A percentile compares a stretch with the other conserved stretches of the same genome.
phyloP scores from a whole-genome alignment of 2,113 vertebrate species.

The Thryonomys swinderianus region DNA sequence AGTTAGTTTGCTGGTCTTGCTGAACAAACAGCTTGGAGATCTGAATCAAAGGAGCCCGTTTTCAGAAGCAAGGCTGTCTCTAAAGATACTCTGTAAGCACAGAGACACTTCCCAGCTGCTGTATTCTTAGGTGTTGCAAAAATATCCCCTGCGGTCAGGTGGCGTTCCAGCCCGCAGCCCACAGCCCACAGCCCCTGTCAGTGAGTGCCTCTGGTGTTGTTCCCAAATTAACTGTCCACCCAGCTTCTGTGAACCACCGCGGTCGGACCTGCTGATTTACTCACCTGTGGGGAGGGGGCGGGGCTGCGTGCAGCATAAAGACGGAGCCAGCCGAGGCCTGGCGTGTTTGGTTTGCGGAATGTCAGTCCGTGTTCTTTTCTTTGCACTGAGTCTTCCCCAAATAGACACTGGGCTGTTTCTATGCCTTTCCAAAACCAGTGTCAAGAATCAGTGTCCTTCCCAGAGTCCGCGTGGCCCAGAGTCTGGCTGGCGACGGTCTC shows the following conservation, averaged over 20 bases:
- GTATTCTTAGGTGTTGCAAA: slow-evolving; percentile 59
- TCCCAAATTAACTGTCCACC: slow-evolving; percentile 27
- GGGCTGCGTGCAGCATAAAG: accelerated
- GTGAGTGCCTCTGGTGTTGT: neutral
- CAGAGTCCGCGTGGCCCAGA: neutral
- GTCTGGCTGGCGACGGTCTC: neutral
- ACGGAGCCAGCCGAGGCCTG: accelerated
- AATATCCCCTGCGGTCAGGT: neutral
- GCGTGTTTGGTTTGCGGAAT: neutral
- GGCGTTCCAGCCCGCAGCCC: slow-evolving; percentile 41
- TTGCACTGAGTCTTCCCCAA: neutral
- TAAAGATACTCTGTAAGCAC: slow-evolving; percentile 49
- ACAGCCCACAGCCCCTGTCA: no score
- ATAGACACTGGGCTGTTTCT: neutral
- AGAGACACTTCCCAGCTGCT: neutral
- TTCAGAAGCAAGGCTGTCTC: neutral
- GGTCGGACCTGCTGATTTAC: neutral
- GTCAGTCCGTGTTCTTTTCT: slow-evolving; percentile 4
- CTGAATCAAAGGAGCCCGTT: neutral
- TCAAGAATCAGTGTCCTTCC: neutral
- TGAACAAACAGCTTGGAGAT: neutral
- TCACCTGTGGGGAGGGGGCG: neutral
- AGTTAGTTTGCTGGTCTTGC: slow-evolving; percentile 40
- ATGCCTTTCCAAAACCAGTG: neutral
- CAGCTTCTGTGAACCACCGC: neutral